These are phyloP conservation scores for Pachydiplax longipennis DNA, from an alignment of 2,888 invertebrate species.

Conservation along the genomic window DNA sequence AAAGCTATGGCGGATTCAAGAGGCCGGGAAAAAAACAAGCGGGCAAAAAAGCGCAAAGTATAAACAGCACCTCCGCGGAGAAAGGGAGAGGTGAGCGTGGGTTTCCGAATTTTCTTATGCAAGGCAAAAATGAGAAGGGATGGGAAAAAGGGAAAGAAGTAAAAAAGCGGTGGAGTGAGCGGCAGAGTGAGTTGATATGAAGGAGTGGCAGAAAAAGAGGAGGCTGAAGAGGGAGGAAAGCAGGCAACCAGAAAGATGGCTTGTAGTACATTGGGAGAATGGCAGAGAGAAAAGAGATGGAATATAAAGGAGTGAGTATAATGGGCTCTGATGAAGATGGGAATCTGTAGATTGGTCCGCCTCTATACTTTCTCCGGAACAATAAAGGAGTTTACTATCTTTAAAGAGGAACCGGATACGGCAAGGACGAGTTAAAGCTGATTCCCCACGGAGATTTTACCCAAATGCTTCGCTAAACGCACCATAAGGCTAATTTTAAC, in stretches of 20 bases:
- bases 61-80: neutral
- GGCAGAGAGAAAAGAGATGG: neutral
- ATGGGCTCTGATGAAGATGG: neutral
- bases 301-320: neutral
- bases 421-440: too few relatives aligned
- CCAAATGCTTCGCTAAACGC: too few relatives aligned
- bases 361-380: neutral
- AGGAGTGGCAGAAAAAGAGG: neutral
- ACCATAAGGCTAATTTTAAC: too few relatives aligned
- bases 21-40: neutral
- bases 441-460: too few relatives aligned
- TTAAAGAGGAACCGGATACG: neutral
- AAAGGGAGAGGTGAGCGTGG: neutral
- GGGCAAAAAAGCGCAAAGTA: conserved; percentile 19
- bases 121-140: neutral
- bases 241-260: conserved; percentile 16
- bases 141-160: neutral
- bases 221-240: neutral
- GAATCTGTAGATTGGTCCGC: neutral
- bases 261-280: neutral
- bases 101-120: conserved; percentile 3
- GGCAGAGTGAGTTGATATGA: neutral
- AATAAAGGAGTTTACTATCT: neutral
- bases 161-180: neutral
- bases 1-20: conserved; percentile 22